A percentile compares a stretch with the other conserved stretches of the same genome.
Conservation (phyloP, 1,140 invertebrate species). For the Thereuonema tuberculata region DNA sequence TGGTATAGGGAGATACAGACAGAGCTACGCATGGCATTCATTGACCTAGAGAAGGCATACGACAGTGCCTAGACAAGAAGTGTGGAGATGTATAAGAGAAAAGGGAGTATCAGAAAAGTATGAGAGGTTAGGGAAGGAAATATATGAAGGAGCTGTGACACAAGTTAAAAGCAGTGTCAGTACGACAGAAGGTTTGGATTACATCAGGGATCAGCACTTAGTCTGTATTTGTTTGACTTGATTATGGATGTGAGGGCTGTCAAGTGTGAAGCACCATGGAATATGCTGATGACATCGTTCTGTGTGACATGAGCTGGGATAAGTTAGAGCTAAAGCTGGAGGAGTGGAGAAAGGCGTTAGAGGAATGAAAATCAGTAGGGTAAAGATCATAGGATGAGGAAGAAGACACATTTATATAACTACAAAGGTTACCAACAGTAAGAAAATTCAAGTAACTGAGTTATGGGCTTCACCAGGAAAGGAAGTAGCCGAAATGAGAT, state of each 20-base stretch:
- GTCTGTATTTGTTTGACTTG: not conserved
- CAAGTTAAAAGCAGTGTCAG: not conserved
- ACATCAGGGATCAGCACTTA: not conserved
- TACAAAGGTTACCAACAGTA: not conserved
- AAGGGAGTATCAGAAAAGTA: too few species aligned
- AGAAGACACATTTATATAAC: not conserved
- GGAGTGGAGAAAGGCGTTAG: not conserved
- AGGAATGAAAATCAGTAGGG: not conserved
- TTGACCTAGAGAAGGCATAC: constrained; percentile 1
- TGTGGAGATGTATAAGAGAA: not conserved
- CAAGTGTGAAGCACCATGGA: not conserved
- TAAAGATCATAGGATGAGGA: not conserved
- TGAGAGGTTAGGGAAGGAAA: not conserved
- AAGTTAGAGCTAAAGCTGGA: not conserved
- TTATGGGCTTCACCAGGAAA: too few species aligned
- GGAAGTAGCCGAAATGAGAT: too few species aligned
- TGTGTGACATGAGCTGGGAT: not conserved
- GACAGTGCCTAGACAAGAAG: not conserved
- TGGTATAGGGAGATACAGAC: not conserved
- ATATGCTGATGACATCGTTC: not conserved
- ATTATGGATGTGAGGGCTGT: not conserved
- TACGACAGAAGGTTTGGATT: not conserved
- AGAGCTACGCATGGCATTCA: not conserved
- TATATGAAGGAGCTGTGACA: not conserved
- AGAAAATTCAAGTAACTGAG: not conserved